These are phyloP conservation scores for Xestia sexstrigata DNA, from an alignment of 2,888 invertebrate species.

Conservation along the genomic window DNA sequence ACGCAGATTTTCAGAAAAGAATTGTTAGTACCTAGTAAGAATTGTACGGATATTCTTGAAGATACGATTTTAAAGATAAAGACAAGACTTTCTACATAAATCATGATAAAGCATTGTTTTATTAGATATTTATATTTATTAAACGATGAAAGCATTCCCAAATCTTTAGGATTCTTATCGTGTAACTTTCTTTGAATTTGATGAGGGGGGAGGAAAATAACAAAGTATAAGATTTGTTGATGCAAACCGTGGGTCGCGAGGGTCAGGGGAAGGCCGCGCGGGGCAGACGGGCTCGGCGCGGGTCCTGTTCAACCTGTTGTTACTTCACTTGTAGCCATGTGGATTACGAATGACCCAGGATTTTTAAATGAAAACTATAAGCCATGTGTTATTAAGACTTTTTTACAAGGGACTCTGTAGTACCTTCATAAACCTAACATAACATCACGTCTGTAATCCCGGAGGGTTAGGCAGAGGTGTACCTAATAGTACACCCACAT, in stretches of 20 bases:
- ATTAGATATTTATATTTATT: slow-evolving; percentile 52
- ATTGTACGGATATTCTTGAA: background rate
- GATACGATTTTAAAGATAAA: slow-evolving; percentile 11
- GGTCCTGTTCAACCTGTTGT: background rate
- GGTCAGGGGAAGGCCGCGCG: too few species aligned
- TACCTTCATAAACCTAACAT: background rate
- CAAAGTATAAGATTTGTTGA: slow-evolving; percentile 25
- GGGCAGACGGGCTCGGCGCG: background rate
- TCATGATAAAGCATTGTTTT: slow-evolving; percentile 46
- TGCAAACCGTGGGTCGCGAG: slow-evolving; percentile 11
- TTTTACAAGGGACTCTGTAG: background rate
- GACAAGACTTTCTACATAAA: slow-evolving; percentile 26
- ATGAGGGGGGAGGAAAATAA: slow-evolving; percentile 1
- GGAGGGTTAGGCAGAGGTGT: too few species aligned
- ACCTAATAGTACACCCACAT: background rate
- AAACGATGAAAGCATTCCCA: slow-evolving; percentile 37
- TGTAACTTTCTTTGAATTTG: slow-evolving; percentile 45
- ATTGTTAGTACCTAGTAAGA: background rate
- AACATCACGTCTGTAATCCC: too few species aligned
- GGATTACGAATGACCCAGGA: background rate
- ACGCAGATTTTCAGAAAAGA: background rate
- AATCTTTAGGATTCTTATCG: slow-evolving; percentile 55
- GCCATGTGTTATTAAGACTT: background rate
- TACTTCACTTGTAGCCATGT: background rate
- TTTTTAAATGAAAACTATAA: background rate